Evolutionary conservation across 2,113 vertebrate genomes (phyloP).

Genomic region (Corythaixoides concolor): DNA sequence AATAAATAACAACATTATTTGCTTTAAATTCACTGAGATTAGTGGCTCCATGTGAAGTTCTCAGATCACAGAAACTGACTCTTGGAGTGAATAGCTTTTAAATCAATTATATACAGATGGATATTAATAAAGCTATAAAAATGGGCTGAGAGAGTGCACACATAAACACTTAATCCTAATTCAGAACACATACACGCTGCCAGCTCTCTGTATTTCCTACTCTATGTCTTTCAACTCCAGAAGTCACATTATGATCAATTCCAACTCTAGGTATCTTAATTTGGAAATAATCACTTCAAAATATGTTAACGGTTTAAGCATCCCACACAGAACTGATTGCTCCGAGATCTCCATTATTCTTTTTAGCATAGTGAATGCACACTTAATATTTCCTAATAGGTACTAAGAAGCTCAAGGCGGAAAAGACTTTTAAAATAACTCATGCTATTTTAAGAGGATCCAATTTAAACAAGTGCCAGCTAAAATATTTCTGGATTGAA

Average conservation of each 20-base stretch:
- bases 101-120: background rate
- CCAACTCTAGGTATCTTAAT: conserved; percentile 16
- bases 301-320: conserved; percentile 23
- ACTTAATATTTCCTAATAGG: conserved; percentile 51
- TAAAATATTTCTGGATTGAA: conserved; percentile 46
- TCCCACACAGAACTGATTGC: conserved; percentile 34
- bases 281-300: conserved; percentile 50
- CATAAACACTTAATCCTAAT: background rate
- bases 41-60: background rate
- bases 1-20: background rate
- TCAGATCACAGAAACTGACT: background rate
- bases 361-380: background rate
- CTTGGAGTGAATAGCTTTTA: background rate
- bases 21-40: background rate
- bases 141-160: background rate
- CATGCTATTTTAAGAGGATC: conserved; percentile 57
- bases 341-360: conserved; percentile 41
- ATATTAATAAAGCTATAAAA: background rate
- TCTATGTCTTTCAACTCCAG: background rate
- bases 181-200: background rate
- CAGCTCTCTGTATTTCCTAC: background rate
- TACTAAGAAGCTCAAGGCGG: conserved; percentile 37
- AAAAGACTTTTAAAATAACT: conserved; percentile 48
- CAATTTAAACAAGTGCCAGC: conserved; percentile 52
- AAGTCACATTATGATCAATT: conserved; percentile 11